A percentile compares a stretch with the other conserved stretches of the same genome.
phyloP scores from a whole-genome alignment of 2,113 vertebrate genomes.

The Caloenas nicobarica region DNA sequence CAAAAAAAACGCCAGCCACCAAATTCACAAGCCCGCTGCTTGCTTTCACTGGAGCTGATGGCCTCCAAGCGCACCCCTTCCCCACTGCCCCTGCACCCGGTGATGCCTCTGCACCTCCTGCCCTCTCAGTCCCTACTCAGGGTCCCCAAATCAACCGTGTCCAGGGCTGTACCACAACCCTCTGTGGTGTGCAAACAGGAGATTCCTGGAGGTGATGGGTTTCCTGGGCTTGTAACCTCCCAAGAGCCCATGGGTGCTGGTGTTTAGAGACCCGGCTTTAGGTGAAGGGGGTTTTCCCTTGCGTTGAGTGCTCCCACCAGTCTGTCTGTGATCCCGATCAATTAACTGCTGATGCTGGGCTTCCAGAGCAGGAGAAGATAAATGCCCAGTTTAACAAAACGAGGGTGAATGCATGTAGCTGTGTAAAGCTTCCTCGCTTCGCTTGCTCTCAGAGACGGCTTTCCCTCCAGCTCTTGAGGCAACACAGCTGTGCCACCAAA shows the following conservation, averaged over 20 bases:
- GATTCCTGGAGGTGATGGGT: not conserved
- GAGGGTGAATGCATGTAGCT: accelerated
- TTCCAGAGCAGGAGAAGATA: not conserved
- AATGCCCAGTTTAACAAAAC: accelerated
- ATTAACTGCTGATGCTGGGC: not conserved
- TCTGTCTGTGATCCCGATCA: not conserved
- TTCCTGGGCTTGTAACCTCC: not conserved
- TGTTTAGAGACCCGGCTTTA: not conserved
- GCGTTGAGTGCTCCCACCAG: not conserved
- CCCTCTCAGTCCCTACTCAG: no score
- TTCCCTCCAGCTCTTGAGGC: not conserved
- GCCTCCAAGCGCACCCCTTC: no score
- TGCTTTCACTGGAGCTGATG: no score
- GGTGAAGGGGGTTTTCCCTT: not conserved
- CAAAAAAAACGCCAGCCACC: no score
- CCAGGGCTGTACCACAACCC: not conserved
- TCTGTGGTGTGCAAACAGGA: accelerated
- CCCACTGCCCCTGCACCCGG: no score
- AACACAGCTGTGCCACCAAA: constrained; percentile 32
- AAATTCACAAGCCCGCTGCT: no score
- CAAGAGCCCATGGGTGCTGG: accelerated
- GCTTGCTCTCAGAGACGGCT: not conserved
- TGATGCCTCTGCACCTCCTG: no score
- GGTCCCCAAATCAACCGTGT: not conserved
- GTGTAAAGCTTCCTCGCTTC: accelerated